Evolutionary conservation across 1,140 invertebrate genomes (phyloP).

Genomic region (Glossosoma conforme): DNA sequence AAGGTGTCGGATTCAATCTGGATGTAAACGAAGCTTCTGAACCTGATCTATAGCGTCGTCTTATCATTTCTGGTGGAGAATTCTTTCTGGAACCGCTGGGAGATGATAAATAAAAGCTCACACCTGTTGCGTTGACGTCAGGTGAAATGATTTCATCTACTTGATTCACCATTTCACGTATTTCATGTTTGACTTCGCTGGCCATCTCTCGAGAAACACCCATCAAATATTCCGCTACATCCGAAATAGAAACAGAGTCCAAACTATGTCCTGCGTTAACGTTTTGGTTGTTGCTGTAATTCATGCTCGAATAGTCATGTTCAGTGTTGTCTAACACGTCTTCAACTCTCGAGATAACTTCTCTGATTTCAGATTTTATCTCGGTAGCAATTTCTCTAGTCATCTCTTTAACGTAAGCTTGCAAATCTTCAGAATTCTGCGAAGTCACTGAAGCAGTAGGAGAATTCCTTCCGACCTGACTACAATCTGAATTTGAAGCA

Average conservation of each 20-base stretch:
- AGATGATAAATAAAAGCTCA: constrained; percentile 30
- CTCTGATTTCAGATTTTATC: constrained; percentile 75
- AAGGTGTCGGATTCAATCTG: constrained; percentile 8
- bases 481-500: constrained; percentile 50
- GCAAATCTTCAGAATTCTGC: constrained; percentile 60
- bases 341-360: constrained; percentile 72
- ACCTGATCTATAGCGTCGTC: constrained; percentile 43
- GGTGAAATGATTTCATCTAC: constrained; percentile 67
- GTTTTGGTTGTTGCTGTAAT: constrained; percentile 36
- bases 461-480: constrained; percentile 55
- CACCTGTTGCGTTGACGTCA: constrained; percentile 34
- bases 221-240: constrained; percentile 69
- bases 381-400: constrained; percentile 73
- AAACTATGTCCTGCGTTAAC: constrained; percentile 40
- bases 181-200: constrained; percentile 71
- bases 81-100: constrained; percentile 37
- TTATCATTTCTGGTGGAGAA: constrained; percentile 41
- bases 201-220: constrained; percentile 73
- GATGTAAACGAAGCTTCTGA: constrained; percentile 35
- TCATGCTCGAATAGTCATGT: constrained; percentile 44
- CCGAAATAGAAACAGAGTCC: constrained; percentile 59
- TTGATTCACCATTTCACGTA: constrained; percentile 63
- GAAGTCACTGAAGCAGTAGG: constrained; percentile 52
- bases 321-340: constrained; percentile 67
- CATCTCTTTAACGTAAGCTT: constrained; percentile 69